Conservation (phyloP, 2,113 vertebrate species). For the Lasiurus cinereus region DNA sequence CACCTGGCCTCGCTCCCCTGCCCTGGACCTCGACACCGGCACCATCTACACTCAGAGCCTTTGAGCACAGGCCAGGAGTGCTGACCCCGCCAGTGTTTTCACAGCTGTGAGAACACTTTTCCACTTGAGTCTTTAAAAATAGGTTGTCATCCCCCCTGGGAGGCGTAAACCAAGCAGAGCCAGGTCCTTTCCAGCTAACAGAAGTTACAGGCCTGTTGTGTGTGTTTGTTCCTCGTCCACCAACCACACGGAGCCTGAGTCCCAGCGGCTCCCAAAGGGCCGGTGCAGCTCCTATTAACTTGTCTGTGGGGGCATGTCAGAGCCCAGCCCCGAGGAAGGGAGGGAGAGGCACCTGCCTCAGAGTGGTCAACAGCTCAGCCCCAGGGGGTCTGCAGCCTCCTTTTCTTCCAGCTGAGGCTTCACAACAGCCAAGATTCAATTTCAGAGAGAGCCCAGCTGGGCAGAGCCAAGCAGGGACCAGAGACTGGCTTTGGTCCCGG, state of each 20-base stretch:
- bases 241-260: fast-evolving
- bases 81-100: slow-evolving; percentile 42
- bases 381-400: background rate
- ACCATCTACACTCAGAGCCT: fast-evolving
- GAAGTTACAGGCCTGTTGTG: background rate
- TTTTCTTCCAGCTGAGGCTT: background rate
- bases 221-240: background rate
- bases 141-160: background rate
- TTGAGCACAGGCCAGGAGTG: background rate
- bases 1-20: fast-evolving
- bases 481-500: background rate
- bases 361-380: background rate
- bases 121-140: slow-evolving; percentile 61
- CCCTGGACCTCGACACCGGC: background rate
- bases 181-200: background rate
- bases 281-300: background rate
- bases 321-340: background rate
- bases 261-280: background rate
- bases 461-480: background rate
- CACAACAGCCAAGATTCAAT: background rate
- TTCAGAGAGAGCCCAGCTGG: background rate
- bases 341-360: fast-evolving
- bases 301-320: background rate
- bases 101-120: slow-evolving; percentile 65
- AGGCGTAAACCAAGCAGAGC: background rate